Percentiles rank a stretch among this genome's conserved stretches.
Evolutionary conservation across 2,797 vertebrate genomes (phyloP).

Genomic region (Steatocranus sp.): DNA sequence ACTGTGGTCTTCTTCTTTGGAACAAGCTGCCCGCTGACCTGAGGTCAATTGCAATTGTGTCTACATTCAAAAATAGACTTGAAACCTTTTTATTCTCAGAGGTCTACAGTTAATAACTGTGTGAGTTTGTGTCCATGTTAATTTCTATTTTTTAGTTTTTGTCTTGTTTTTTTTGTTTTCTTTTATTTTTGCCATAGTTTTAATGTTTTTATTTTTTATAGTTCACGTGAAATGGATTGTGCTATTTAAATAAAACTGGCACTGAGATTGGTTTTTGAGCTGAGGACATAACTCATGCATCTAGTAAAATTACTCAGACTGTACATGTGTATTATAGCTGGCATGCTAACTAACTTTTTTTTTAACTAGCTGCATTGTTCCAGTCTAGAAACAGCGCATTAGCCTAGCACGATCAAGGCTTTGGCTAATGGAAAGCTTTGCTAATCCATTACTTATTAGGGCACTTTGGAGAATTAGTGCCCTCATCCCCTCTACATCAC

Average conservation of each 20-base stretch:
- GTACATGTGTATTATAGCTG: slow-evolving; percentile 2
- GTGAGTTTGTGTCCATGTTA: neutral
- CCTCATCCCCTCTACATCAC: slow-evolving; percentile 63
- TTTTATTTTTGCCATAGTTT: neutral
- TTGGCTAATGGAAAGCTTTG: slow-evolving; percentile 63
- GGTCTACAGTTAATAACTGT: neutral
- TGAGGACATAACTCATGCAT: slow-evolving; percentile 12
- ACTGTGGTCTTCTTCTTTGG: neutral
- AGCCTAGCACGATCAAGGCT: slow-evolving; percentile 66
- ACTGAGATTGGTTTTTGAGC: neutral
- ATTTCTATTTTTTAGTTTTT: neutral
- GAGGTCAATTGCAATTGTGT: neutral
- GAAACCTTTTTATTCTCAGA: neutral
- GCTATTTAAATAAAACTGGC: neutral
- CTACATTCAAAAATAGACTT: neutral
- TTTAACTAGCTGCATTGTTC: slow-evolving; percentile 13
- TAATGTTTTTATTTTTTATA: neutral
- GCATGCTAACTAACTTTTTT: slow-evolving; percentile 28
- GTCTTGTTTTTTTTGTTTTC: neutral
- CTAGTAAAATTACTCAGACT: slow-evolving; percentile 5
- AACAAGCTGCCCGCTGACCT: neutral
- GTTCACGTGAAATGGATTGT: neutral
- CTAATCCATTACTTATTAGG: slow-evolving; percentile 74
- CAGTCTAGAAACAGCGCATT: slow-evolving; percentile 41
- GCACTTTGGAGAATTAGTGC: slow-evolving; percentile 72